These are phyloP conservation scores for Drosophila macrospina DNA, from an alignment of 2,888 invertebrate genomes.

Conservation along the genomic window DNA sequence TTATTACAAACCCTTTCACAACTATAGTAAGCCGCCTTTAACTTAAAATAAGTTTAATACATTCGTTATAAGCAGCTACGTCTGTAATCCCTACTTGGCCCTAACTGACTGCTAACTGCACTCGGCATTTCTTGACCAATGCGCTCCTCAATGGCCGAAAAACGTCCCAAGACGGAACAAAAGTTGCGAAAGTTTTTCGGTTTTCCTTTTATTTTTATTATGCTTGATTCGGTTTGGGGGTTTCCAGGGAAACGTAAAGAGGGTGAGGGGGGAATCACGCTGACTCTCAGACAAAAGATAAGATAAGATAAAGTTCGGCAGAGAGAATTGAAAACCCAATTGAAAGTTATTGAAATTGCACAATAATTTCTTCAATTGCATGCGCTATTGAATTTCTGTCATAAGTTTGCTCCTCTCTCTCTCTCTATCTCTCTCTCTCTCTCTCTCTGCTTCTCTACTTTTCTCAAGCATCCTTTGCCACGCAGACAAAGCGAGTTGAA, in stretches of 20 bases:
- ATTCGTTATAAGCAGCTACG: constrained; percentile 4
- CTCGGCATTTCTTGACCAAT: constrained; percentile 46
- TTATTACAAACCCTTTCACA: background rate
- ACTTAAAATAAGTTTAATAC: background rate
- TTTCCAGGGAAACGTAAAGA: background rate
- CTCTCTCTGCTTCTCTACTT: background rate
- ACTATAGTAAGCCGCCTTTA: background rate
- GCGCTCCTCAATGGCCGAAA: constrained; percentile 40
- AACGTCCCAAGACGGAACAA: constrained; percentile 45
- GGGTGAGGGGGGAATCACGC: background rate
- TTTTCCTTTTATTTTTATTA: constrained; percentile 20
- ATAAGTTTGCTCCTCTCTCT: constrained; percentile 55
- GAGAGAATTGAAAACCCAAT: constrained; percentile 78
- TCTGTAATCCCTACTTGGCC: constrained; percentile 8
- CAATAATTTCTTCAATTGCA: constrained; percentile 81
- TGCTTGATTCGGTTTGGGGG: constrained; percentile 48
- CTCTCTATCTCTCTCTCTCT: constrained; percentile 13
- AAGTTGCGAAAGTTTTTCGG: constrained; percentile 65
- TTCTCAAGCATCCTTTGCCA: constrained; percentile 33
- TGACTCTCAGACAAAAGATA: constrained; percentile 43
- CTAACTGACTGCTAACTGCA: constrained; percentile 32
- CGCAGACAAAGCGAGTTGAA: background rate
- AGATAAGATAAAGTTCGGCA: constrained; percentile 62
- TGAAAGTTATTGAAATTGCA: constrained; percentile 82
- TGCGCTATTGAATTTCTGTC: constrained; percentile 78